Base-by-base conservation (phyloP, 2,113 vertebrate genomes). In the Halichoeres trimaculatus region DNA sequence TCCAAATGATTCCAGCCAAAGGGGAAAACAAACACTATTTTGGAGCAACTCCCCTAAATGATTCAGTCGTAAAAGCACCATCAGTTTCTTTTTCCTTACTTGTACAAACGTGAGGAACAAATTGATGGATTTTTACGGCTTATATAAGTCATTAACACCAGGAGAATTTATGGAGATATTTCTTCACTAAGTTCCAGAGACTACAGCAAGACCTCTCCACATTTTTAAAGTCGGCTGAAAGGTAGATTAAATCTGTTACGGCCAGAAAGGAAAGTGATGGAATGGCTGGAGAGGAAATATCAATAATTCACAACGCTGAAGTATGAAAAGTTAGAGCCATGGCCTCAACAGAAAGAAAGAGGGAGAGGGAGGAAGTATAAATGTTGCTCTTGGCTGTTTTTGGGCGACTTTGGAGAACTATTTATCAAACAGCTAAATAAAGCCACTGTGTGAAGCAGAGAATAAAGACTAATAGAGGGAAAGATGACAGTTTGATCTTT, bases 301-400 rank as follows among this genome's bases (percentile, higher is more conserved):
- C 76, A 88, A 91, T 88, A 90, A 90, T 91, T 87, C 83, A 89
- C 59, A 65, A 57, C 51, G 53, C 62, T 87, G 77, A 80, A 88
- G 82, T 76, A 76, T 85, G 76, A 85, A 88, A 88, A 79, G 74
- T 68, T 81, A 80, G 30, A 81, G 70, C 36, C 47, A 36, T 69
- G 57, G 72, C 36, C 57, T 63, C 61, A 26, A 61, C 30, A 30
- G 30, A 78, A n/a, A 81, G 50, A 74, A 48, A 68, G 48, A 76
- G 36, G 53, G 14, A 72, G 51, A 52, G 40, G 62, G 69, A 71
- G 38, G 70, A 70, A 67, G 70, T 71, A 45, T 45, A 66, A 38
- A 65, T 58, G 62, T 82, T 80, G 66, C 81, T 86, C 30, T 52
- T 56, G 77, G 84, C 74, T 86, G 57, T 91, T 89, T n/a, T 83